Conservation (phyloP, 2,797 vertebrate species). For the Menidia menidia region DNA sequence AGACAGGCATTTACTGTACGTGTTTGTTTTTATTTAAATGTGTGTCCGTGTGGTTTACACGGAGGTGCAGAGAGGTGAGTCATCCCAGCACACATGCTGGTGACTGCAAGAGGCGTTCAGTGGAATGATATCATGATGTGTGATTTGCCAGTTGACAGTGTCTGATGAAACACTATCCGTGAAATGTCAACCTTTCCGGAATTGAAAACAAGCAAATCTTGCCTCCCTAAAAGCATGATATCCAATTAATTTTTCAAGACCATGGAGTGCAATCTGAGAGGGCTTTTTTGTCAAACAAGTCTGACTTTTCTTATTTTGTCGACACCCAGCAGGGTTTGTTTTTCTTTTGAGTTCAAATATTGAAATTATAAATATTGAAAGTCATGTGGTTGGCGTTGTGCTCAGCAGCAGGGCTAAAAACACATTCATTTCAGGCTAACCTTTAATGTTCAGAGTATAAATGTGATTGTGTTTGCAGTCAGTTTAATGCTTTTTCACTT, state of each 20-base stretch:
- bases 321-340: constrained; percentile 11
- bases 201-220: constrained; percentile 39
- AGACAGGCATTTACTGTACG: constrained; percentile 16
- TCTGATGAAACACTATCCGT: constrained; percentile 37
- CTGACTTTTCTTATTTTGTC: not conserved
- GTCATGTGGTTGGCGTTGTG: not conserved
- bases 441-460: not conserved
- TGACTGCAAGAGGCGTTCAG: constrained; percentile 43
- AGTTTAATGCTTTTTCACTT: not conserved
- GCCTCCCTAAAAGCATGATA: not conserved
- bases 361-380: not conserved
- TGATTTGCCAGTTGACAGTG: constrained; percentile 56
- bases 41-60: constrained; percentile 56
- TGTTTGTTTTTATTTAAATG: constrained; percentile 32
- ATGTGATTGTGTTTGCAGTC: not conserved
- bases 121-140: constrained; percentile 54
- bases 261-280: not conserved
- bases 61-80: constrained; percentile 70
- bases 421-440: not conserved
- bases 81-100: constrained; percentile 57
- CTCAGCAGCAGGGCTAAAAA: not conserved
- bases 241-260: constrained; percentile 7
- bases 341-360: not conserved
- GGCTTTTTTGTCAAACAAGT: constrained; percentile 7
- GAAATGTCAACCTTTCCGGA: constrained; percentile 62